A percentile compares a stretch with the other conserved stretches of the same genome.
Evolutionary conservation across 2,113 vertebrate genomes (phyloP).

Genomic region (Peromyscus polionotus): DNA sequence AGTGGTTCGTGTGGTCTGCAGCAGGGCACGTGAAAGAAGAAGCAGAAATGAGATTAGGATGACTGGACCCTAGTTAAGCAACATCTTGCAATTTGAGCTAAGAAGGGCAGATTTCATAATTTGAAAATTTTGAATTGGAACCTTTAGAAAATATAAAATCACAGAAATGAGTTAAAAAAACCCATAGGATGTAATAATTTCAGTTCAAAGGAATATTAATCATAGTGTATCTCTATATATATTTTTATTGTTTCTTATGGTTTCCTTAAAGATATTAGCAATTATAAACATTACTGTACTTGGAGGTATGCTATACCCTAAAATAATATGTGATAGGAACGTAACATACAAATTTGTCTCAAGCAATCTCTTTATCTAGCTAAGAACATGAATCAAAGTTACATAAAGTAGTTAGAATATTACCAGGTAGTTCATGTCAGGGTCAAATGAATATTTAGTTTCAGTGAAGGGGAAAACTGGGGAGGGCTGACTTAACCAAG

Average conservation of each 20-base stretch:
- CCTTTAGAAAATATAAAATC: constrained; percentile 17
- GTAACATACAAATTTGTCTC: not conserved
- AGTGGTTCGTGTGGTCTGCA: not conserved
- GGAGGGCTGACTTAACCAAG: not conserved
- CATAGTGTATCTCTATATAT: not conserved
- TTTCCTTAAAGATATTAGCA: constrained; percentile 14
- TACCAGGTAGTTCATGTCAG: constrained; percentile 30
- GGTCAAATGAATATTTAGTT: constrained; percentile 54
- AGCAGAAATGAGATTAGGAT: not conserved
- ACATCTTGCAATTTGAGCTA: not conserved
- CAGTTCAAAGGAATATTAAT: not conserved
- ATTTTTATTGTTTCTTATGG: not conserved
- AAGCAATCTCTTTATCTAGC: not conserved
- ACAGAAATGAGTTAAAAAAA: constrained; percentile 42
- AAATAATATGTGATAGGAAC: not conserved
- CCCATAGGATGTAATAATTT: not conserved
- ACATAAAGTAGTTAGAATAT: constrained; percentile 29
- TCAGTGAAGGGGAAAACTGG: constrained; percentile 2
- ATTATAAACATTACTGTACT: not conserved
- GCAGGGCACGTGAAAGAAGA: not conserved
- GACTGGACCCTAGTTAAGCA: not conserved
- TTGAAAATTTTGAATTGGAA: not conserved
- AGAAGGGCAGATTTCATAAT: not conserved
- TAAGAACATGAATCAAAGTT: constrained; percentile 29
- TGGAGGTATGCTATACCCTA: not conserved